Evolutionary conservation across 2,888 invertebrate genomes (phyloP).

Genomic region (Incurvaria masculella): DNA sequence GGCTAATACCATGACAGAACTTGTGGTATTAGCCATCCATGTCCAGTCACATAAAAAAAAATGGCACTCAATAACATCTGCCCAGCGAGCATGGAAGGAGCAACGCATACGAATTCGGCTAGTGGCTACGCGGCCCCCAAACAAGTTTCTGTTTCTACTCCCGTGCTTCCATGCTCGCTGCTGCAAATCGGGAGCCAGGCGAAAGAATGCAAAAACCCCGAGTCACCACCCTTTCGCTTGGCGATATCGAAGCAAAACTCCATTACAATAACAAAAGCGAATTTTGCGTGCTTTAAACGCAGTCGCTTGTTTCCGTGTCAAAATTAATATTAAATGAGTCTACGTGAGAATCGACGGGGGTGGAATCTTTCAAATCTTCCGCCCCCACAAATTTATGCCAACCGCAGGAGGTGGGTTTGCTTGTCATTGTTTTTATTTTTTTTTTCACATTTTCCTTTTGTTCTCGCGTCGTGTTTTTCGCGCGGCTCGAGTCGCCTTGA

Average conservation of each 20-base stretch:
- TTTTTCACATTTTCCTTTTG: too few relatives aligned
- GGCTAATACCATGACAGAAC: too few relatives aligned
- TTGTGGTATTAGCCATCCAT: too few relatives aligned
- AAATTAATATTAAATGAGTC: slow-evolving; percentile 58
- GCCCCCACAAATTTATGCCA: not conserved
- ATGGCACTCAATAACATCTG: too few relatives aligned
- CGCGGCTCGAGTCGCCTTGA: not conserved
- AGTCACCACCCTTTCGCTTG: not conserved
- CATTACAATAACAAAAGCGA: slow-evolving; percentile 52
- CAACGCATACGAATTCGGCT: too few relatives aligned
- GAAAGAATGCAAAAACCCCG: not conserved
- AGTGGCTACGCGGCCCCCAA: too few relatives aligned
- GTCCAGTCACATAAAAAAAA: too few relatives aligned
- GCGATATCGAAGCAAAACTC: slow-evolving; percentile 9
- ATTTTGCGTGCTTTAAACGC: slow-evolving; percentile 43
- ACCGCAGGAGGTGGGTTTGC: not conserved
- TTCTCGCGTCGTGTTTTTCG: not conserved
- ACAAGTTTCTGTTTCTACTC: too few relatives aligned
- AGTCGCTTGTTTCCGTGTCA: slow-evolving; percentile 47
- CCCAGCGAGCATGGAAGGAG: too few relatives aligned
- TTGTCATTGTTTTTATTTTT: not conserved
- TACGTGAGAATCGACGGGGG: slow-evolving; percentile 29
- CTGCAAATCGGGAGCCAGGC: too few relatives aligned
- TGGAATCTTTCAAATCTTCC: not conserved
- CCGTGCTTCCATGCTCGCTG: too few relatives aligned